Base-by-base conservation (phyloP, 92 coral and sea anemone genomes). In the Parazoanthus darwini region DNA sequence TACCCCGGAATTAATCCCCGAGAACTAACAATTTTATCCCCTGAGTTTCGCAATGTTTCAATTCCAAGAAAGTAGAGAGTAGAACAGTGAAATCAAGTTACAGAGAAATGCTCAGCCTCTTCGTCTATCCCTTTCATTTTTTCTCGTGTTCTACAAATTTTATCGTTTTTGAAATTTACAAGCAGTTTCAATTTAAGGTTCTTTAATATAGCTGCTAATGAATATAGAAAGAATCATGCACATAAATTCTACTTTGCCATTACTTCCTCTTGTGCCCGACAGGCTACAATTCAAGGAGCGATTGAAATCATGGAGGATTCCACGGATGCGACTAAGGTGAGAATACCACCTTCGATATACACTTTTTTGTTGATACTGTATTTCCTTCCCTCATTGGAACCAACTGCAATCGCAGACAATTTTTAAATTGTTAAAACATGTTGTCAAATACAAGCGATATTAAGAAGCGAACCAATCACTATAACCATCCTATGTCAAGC, bases 201-300 rank as follows among this genome's bases (percentile, higher is more conserved):
- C 70, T 1, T 63, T 63, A 1, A 22, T 22, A 20, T 5, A 20
- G 2, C 70, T 63, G 70, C 70, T 63, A 63, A 20, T 18, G 25
- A 63, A 63, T 9, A 20, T 63, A 18, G n/a, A 6, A 63, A 0
- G n/a, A 5, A 22, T 58, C 20, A 2, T 58, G 25, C 26, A 63
- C 8, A 7, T 8, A 1, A 4, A 48, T 25, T 43, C 5, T 18
- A 43, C 7, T 3, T 14, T 42, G 11, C 48, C 36, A n/a, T 8
- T 25, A 68, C 78, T 25, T 44, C 25, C 9, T 76, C 23, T 44
- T 71, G 42, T 10, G 29, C 23, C 8, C 26, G 37, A 44, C 26
- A 84, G 87, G 87, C 87, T 70, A 84, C 87, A 16, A 72, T 84
- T 43, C 65, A 84, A 71, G 87, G 87, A 72, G 87, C 87, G 65